phyloP scores from a whole-genome alignment of 2,113 vertebrate genomes.

The Sturnira hondurensis region DNA sequence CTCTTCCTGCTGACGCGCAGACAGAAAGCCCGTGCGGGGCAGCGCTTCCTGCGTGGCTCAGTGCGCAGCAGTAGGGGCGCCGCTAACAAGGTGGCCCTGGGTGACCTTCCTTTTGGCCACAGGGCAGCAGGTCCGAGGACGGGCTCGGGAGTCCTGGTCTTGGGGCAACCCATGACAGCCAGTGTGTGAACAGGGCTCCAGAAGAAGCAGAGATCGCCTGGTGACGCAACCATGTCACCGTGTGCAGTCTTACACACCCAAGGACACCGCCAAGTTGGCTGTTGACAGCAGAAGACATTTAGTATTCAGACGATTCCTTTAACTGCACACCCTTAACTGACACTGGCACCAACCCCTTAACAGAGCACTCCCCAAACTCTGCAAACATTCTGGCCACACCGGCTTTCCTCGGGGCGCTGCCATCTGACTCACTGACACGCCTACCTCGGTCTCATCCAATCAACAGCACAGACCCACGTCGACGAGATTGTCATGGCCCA shows the following conservation, averaged over 20 bases:
- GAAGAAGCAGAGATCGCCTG: background rate
- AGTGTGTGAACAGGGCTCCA: background rate
- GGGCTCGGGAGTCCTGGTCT: background rate
- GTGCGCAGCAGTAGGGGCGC: background rate
- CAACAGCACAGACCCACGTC: background rate
- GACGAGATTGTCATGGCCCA: too few relatives aligned
- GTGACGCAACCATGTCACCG: background rate
- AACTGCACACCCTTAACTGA: background rate
- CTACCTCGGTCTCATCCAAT: background rate
- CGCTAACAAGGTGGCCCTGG: background rate
- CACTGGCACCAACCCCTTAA: background rate
- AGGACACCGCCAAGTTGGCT: background rate
- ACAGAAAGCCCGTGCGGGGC: background rate
- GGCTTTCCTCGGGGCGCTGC: background rate
- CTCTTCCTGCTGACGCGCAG: background rate
- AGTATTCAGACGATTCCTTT: background rate
- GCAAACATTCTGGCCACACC: background rate
- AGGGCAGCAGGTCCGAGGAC: fast-evolving
- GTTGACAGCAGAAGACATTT: background rate
- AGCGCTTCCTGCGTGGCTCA: fast-evolving
- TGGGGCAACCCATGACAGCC: fast-evolving
- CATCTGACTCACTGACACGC: background rate
- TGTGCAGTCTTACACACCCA: background rate
- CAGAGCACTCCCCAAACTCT: background rate
- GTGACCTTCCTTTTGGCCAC: background rate